A percentile compares a stretch with the other conserved stretches of the same genome.
Conservation (phyloP, 2,797 vertebrate species). For the Brotogeris chrysoptera region DNA sequence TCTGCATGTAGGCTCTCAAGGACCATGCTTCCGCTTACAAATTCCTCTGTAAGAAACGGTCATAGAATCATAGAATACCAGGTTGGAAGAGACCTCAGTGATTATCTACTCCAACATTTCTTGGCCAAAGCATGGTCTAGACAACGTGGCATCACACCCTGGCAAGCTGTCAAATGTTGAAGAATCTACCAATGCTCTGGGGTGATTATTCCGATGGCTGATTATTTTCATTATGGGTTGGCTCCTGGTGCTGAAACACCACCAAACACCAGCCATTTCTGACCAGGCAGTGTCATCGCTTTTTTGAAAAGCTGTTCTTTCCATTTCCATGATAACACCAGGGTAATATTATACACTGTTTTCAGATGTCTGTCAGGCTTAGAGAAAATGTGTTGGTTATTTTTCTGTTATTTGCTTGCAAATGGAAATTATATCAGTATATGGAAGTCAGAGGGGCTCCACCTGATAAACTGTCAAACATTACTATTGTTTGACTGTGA, state of each 20-base stretch:
- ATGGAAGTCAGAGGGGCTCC: neutral
- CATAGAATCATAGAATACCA: neutral
- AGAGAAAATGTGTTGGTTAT: neutral
- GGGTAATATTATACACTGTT: neutral
- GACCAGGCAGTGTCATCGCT: neutral
- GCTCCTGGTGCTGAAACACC: neutral
- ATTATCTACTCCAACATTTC: neutral
- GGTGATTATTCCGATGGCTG: neutral
- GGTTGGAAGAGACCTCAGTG: neutral
- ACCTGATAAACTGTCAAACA: neutral
- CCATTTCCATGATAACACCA: neutral
- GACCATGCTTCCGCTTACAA: neutral
- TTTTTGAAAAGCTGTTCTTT: neutral
- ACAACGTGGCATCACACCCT: too few species aligned
- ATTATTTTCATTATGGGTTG: neutral
- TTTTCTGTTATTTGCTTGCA: neutral
- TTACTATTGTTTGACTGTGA: neutral
- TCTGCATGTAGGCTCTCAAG: neutral
- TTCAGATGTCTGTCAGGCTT: neutral
- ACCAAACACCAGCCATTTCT: neutral
- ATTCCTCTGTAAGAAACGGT: neutral
- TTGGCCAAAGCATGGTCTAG: neutral
- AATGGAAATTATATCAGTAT: neutral
- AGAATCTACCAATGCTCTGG: neutral
- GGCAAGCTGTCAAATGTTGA: neutral